Base-by-base conservation (phyloP, 2,888 invertebrate species). In the Pediacus dermestoides region DNA sequence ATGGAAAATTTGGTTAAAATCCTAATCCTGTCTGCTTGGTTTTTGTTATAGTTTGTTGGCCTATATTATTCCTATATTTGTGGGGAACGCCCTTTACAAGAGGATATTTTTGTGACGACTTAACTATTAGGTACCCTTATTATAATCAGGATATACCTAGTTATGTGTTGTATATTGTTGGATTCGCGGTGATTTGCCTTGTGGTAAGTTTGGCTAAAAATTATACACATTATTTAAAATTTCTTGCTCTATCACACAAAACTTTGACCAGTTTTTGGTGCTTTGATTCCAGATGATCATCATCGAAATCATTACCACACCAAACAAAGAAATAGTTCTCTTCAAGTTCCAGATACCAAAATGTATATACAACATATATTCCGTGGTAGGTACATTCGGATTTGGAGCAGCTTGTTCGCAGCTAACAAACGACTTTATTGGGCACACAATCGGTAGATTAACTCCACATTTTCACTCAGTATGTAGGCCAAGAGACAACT, bases 101-200 rank as follows among this genome's bases (percentile, higher is more conserved):
- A 44, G 97, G 97, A 21, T 95, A 95, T 74, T 95, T 89, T 74
- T 96, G 96, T 72, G 85, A 92, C 67, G 97, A 97, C 73, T 89
- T 93, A 62, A 87, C 89, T 36, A 78, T 97, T 30, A 80, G 78
- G 60, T 89, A 95, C 67, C 95, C 95, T 2, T 91, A 81, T 70
- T 80, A 82, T 55, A 78, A 81, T 0, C 89, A 89, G 6, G 90
- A 91, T 0, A 82, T 92, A 49, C 81, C 86, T 49, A 88, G 81
- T 61, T 68, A 77, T 58, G 81, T 83, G 75, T 75, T 91, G 25
- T 89, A 90, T 68, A 71, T 85, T 58, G 75, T 85, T 48, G 88
- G 90, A 26, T 68, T 88, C 43, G 78, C 80, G 16, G 70, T 88
- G 55, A 89, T 90, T 42, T 70, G 82, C 45, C 61, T 76, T 52